phyloP scores from a whole-genome alignment of 2,888 invertebrate species.

The Anoplius nigerrimus region DNA sequence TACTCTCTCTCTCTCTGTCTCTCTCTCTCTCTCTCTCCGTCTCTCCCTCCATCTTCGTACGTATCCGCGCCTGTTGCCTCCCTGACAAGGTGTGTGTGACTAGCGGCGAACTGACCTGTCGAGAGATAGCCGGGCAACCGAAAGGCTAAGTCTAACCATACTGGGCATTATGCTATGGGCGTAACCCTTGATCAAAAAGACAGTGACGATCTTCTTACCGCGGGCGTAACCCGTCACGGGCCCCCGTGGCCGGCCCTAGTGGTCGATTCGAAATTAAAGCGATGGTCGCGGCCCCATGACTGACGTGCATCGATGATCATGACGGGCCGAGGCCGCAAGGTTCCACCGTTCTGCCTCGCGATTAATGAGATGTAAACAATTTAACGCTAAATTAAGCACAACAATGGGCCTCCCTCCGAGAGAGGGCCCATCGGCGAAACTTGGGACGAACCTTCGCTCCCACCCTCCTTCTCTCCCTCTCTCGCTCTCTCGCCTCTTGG shows the following conservation, averaged over 20 bases:
- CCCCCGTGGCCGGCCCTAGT: conserved; percentile 26
- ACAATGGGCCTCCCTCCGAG: conserved; percentile 61
- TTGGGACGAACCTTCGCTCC: not conserved
- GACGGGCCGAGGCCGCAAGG: conserved; percentile 55
- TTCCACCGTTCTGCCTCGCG: conserved; percentile 52
- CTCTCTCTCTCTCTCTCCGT: not conserved
- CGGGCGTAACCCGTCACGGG: conserved; percentile 5
- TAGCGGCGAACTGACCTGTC: too few species aligned
- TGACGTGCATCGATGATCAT: conserved; percentile 72
- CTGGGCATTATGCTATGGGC: too few species aligned
- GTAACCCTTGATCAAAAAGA: too few species aligned
- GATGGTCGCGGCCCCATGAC: conserved; percentile 65
- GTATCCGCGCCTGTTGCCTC: not conserved
- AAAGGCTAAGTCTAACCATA: too few species aligned
- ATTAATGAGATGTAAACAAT: conserved; percentile 75
- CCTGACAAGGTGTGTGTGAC: too few species aligned
- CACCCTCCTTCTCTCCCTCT: too few species aligned
- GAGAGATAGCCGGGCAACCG: too few species aligned
- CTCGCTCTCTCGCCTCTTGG: not conserved
- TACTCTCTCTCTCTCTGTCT: not conserved
- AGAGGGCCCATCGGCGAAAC: conserved; percentile 9
- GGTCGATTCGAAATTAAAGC: conserved; percentile 65
- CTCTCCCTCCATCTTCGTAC: not conserved
- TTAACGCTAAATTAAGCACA: conserved; percentile 75
- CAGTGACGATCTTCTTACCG: not conserved